Evolutionary conservation across 2,888 invertebrate genomes (phyloP), one percentile per base, ranked within the genome.

Genomic region (Conistra vaccinii): DNA sequence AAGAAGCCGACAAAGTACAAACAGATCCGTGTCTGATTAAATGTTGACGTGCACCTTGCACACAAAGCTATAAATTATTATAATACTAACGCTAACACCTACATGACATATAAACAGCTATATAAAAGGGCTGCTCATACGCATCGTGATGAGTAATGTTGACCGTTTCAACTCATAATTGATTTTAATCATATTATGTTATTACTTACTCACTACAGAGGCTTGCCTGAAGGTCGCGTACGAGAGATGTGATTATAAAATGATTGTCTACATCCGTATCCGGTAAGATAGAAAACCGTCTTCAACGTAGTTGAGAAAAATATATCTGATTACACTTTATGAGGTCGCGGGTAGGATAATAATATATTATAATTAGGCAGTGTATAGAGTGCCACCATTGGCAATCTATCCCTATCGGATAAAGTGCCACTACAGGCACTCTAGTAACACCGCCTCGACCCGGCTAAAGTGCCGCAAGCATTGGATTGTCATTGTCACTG

Each of bases 71-170:
- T 76, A 65, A 68, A 79, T 79, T 69, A 76, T 76, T 26, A 61
- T 57, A 69, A 76, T 66, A 51, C 67, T 17, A 32, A 20, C 32
- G n/a, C 69, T 12, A 39, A 66, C 82, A 76, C 69, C 55, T 35
- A 82, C 63, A 23, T 76, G 60, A 79, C 51, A 55, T 66, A 7
- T 69, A n/a, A 48, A 12, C 14, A 29, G n/a, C 23, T 60, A 68
- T 60, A 68, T 65, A 75, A 69, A n/a, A 57, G 35, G 48, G 29
- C 10, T 53, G 23, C 20, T 9, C 48, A 61, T 1, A 68, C 14
- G 42, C 57, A 58, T 55, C 55, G 9, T 57, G 60, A 76, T 82
- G 82, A 82, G 60, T 76, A 66, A 82, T 76, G 65, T 29, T 61
- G 29, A 57, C 29, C 23, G 5, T 45, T 66, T 73, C 26, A 32